Percentiles rank a stretch among this genome's conserved stretches.
phyloP scores from a whole-genome alignment of 37 sponge, comb jelly and placozoan genomes.

The Spongilla lacustris region DNA sequence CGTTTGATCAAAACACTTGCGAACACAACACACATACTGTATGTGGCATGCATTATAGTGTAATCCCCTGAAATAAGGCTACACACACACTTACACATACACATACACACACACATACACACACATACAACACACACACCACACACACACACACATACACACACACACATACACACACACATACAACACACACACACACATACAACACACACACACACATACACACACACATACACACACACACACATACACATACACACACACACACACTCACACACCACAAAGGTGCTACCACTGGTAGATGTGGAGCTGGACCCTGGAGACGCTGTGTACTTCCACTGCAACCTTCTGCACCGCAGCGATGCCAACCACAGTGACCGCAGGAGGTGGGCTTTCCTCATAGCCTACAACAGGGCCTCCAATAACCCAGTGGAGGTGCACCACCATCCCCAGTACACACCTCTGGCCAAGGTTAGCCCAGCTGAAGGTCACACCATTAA shows the following conservation, averaged over 20 bases:
- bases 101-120: too few relatives aligned
- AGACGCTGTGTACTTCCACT: conserved; percentile 91
- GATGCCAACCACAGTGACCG: conserved; percentile 84
- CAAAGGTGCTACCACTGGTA: conserved; percentile 57
- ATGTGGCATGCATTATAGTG: too few relatives aligned
- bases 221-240: too few relatives aligned
- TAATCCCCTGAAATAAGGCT: too few relatives aligned
- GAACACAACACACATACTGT: too few relatives aligned
- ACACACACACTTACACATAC: too few relatives aligned
- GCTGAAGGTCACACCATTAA: too few relatives aligned
- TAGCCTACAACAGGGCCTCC: conserved; percentile 87
- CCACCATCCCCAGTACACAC: conserved; percentile 85
- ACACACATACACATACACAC: conserved; percentile 30
- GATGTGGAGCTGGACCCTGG: conserved; percentile 76
- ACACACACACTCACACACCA: neutral
- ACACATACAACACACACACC: neutral
- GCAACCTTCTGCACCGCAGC: conserved; percentile 82
- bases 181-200: too few relatives aligned
- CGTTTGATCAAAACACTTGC: too few relatives aligned
- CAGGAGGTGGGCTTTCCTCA: conserved; percentile 89
- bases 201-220: too few relatives aligned
- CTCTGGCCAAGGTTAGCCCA: conserved; percentile 60
- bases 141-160: neutral
- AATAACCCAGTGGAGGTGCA: conserved; percentile 73
- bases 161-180: too few relatives aligned